Evolutionary conservation across 1,140 invertebrate genomes (phyloP), one percentile per base, ranked within the genome.

Genomic region (Drosophila virilis): DNA sequence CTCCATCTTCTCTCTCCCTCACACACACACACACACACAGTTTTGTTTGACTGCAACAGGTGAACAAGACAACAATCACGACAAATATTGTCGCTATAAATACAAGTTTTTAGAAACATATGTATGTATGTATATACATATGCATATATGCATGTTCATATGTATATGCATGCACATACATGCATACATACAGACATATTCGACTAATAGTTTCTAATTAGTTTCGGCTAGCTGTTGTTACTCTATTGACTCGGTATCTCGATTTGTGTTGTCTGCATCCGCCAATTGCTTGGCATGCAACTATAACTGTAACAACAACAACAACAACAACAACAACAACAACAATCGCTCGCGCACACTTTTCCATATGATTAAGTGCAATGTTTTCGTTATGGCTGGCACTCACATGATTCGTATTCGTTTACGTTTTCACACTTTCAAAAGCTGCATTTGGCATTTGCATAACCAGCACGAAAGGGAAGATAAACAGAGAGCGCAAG

Each of bases 351-450:
- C 1, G 43, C 13, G 46, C 42, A 28, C 43, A 42, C 38, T 40
- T 40, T 73, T 52, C 45, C 73, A 55, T 46, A 64, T 65, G 67
- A 59, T 65, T 55, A 45, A 28, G 32, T 50, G 37, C 28, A 40
- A 37, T 50, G 50, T 57, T 73, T 40, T 15, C 57, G 42, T 22
- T 78, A 38, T 43, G 43, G 48, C 48, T 85, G 78, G 38, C 78
- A 59, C 78, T 85, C 78, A 85, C 70, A 86, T 85, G 74, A 86
- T 78, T 78, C 59, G 54, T 59, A 72, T 62, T 46, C 54, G 55
- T 64, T 76, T 65, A 43, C 55, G 33, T 75, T 78, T 65, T 79
- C 52, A 79, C 52, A 35, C 64, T 76, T 59, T 70, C 62, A 45
- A 37, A 43, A 61, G 55, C 45, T 64, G 65, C 59, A 64, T 69